These are phyloP conservation scores for Drosophila birchii DNA, from an alignment of 2,888 invertebrate species.

Conservation along the genomic window DNA sequence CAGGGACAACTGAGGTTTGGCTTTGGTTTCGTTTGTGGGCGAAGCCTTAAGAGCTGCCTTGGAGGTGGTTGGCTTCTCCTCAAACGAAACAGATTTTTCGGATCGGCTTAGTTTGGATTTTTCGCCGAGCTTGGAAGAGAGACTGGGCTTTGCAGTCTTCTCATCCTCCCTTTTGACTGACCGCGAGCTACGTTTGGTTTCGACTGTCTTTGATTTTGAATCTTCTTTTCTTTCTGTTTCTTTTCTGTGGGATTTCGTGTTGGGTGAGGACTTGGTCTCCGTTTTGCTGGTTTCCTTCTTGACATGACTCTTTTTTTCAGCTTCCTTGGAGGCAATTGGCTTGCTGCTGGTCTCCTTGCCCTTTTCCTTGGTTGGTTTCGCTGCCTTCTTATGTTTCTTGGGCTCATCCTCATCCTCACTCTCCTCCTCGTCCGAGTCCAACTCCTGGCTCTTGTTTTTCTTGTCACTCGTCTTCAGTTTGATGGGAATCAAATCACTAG, in stretches of 20 bases:
- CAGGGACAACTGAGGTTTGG: constrained; percentile 40
- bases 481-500: constrained; percentile 88
- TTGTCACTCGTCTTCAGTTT: constrained; percentile 82
- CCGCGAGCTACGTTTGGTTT: neutral
- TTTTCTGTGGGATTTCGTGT: neutral
- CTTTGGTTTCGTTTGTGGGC: neutral
- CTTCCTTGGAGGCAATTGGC: constrained; percentile 3
- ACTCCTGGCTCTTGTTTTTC: constrained; percentile 49
- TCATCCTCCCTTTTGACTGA: neutral
- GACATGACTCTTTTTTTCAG: neutral
- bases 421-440: constrained; percentile 23
- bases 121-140: constrained; percentile 8
- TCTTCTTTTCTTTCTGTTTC: neutral
- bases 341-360: neutral
- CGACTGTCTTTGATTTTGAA: neutral
- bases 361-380: constrained; percentile 4
- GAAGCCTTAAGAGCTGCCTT: constrained; percentile 6
- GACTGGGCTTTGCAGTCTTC: neutral
- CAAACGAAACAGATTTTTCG: constrained; percentile 1
- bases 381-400: constrained; percentile 18
- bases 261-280: constrained; percentile 1
- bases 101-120: constrained; percentile 14
- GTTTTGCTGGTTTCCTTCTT: constrained; percentile 20
- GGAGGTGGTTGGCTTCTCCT: constrained; percentile 39
- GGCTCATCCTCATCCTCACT: constrained; percentile 26